Evolutionary conservation across 2,888 invertebrate genomes (phyloP), one percentile per base, ranked within the genome.

Genomic region (Charanyca ferruginea): DNA sequence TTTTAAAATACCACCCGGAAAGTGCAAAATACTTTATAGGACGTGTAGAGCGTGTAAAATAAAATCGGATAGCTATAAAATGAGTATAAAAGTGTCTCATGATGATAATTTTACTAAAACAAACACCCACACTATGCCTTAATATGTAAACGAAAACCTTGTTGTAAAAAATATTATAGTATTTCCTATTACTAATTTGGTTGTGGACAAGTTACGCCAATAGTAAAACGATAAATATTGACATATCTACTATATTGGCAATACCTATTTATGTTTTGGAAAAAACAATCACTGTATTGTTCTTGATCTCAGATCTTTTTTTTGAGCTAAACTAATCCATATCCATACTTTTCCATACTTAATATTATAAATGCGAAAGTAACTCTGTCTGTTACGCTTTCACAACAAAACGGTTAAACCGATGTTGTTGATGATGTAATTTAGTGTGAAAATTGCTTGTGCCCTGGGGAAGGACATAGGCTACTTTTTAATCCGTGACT

Each of bases 101-200:
- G 63, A 67, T 63, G 67, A 68, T 51, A 60, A 61, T 60, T 62
- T 23, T 32, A 66, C 18, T 9, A 42, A 42, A 62, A 55, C 49
- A 66, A 45, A 52, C 66, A 48, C 77, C 79, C 42, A 82, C 83
- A 25, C n/a, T 11, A 1, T n/a, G 6, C 5, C 79, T 54, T 42
- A 77, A 80, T 70, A 78, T 51, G 62, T 16, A 47, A 28, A 32
- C 9, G 18, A 42, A 11, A 78, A 68, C 81, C 77, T 77, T 80
- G 79, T 76, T 74, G 54, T 48, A 51, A 66, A 63, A 51, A 63
- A n/a, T n/a, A n/a, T 45, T 59, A 72, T 68, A 52, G 71, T 69
- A 75, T 62, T 76, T 75, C 77, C 58, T 76, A 41, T 44, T 54
- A 55, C 59, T 51, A 35, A 55, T 65, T 57, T 65, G 52, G 65